Percentiles rank a stretch among this genome's conserved stretches.
phyloP scores from a whole-genome alignment of 2,113 vertebrate species.

The Camelus bactrianus region DNA sequence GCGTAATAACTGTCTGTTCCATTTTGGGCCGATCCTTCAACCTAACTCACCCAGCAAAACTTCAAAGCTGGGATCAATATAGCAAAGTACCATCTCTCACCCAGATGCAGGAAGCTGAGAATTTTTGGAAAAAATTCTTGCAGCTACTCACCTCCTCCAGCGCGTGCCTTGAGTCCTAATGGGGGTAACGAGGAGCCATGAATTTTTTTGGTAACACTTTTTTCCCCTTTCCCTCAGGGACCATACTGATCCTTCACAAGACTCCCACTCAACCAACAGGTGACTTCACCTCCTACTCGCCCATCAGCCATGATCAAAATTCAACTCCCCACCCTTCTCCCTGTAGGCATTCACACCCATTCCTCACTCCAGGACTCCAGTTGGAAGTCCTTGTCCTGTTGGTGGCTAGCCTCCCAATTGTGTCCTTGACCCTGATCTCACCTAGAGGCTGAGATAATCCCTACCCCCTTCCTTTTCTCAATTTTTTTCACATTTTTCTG shows the following conservation, averaged over 20 bases:
- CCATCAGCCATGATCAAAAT: neutral
- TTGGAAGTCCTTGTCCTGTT: neutral
- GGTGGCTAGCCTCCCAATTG: neutral
- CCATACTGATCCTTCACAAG: neutral
- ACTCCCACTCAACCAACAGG: neutral
- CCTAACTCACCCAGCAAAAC: neutral
- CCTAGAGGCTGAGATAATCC: fast-evolving
- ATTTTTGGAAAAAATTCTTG: neutral
- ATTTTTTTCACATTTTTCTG: neutral
- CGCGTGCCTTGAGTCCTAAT: neutral
- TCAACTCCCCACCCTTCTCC: neutral
- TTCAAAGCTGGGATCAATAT: neutral
- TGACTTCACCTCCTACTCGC: neutral
- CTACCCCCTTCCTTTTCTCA: neutral
- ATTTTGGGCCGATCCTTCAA: neutral
- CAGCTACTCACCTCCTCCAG: no score
- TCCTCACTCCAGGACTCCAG: neutral
- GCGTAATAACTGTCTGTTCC: neutral
- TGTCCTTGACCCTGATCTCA: neutral
- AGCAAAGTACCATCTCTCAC: neutral
- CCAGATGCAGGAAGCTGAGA: neutral
- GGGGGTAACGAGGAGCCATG: neutral
- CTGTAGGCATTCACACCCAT: neutral
- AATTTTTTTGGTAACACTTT: neutral
- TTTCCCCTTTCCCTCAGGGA: neutral